Percentiles rank a stretch among this genome's conserved stretches.
Conservation (phyloP, 1,140 invertebrate genomes). For the Carposina sasakii region DNA sequence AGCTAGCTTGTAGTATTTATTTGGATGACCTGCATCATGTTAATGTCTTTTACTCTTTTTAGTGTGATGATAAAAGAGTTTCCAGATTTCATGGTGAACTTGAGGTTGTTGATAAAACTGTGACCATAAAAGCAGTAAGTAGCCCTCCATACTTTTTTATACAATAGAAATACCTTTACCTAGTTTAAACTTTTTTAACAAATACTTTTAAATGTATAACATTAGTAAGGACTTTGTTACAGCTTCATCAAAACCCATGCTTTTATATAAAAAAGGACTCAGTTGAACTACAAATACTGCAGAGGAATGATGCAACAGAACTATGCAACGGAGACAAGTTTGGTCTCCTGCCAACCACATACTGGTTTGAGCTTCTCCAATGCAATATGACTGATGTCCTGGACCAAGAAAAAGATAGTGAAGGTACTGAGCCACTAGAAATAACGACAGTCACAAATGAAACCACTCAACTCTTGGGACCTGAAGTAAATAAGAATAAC, state of each 20-base stretch:
- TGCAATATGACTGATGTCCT: neutral
- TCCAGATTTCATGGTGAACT: slow-evolving; percentile 55
- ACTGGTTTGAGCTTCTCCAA: slow-evolving; percentile 45
- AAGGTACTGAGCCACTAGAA: neutral
- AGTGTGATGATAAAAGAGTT: slow-evolving; percentile 53
- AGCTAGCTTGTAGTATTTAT: too few relatives aligned
- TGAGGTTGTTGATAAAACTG: slow-evolving; percentile 25
- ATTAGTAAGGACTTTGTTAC: too few relatives aligned
- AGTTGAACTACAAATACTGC: slow-evolving; percentile 33
- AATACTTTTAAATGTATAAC: neutral
- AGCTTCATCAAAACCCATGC: slow-evolving; percentile 58
- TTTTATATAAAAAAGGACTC: slow-evolving; percentile 35
- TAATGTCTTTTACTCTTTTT: too few relatives aligned
- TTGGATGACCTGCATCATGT: too few relatives aligned
- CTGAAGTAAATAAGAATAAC: too few relatives aligned
- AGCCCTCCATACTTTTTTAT: slow-evolving; percentile 6
- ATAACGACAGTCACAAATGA: too few relatives aligned
- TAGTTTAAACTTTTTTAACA: neutral
- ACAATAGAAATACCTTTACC: neutral
- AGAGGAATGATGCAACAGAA: slow-evolving; percentile 19
- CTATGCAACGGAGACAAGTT: slow-evolving; percentile 45
- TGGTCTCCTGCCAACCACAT: slow-evolving; percentile 42
- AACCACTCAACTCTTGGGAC: too few relatives aligned
- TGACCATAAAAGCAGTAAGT: slow-evolving; percentile 50
- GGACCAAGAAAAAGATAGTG: neutral